phyloP scores from a whole-genome alignment of 2,888 invertebrate genomes.

The Baronia brevicornis region DNA sequence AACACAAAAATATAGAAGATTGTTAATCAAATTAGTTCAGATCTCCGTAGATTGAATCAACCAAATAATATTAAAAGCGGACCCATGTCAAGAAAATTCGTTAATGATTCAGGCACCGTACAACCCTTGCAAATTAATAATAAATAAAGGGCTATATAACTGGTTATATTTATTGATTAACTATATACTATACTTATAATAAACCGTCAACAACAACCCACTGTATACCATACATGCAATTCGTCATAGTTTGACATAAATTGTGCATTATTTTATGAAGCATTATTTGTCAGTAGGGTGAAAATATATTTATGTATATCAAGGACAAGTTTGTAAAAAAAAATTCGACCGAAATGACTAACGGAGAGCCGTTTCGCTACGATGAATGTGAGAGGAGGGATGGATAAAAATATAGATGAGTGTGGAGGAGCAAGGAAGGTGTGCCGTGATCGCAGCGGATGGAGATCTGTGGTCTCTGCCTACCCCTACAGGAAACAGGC shows the following conservation, averaged over 20 bases:
- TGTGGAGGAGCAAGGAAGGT: no score
- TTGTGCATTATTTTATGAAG: neutral
- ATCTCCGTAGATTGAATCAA: neutral
- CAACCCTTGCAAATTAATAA: conserved; percentile 1
- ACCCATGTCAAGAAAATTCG: conserved; percentile 3
- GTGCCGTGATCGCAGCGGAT: no score
- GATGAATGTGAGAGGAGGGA: no score
- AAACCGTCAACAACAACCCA: neutral
- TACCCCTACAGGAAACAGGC: no score
- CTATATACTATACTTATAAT: neutral
- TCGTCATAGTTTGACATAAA: conserved; percentile 3
- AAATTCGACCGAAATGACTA: no score
- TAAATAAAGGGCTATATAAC: neutral
- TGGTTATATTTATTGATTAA: conserved; percentile 1
- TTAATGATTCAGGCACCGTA: no score
- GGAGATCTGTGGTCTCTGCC: no score
- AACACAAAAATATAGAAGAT: no score
- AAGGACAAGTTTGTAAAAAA: no score
- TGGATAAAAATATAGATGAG: no score
- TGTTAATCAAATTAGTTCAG: no score
- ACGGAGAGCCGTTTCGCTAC: no score
- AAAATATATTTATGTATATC: neutral
- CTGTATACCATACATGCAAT: neutral
- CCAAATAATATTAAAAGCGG: neutral
- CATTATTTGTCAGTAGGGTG: neutral